phyloP scores from a whole-genome alignment of 2,797 vertebrate species.

The Thunnus albacares region DNA sequence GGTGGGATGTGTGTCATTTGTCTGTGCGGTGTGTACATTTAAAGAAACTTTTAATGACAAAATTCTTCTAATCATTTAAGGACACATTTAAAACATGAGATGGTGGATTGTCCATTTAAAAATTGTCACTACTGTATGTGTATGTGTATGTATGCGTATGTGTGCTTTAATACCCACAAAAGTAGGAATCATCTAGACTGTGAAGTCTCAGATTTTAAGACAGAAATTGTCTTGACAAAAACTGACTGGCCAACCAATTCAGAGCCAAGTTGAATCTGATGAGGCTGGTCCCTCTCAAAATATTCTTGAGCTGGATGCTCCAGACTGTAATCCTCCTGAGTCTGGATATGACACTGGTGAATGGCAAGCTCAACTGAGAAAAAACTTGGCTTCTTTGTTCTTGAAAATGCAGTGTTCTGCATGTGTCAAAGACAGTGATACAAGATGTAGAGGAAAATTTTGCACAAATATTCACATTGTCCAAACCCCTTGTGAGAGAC shows the following conservation, averaged over 20 bases:
- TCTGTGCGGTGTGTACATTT: too few relatives aligned
- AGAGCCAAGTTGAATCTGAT: slow-evolving; percentile 37
- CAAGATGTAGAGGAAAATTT: slow-evolving; percentile 32
- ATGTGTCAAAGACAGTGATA: slow-evolving; percentile 30
- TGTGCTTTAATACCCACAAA: slow-evolving; percentile 1
- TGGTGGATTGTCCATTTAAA: too few relatives aligned
- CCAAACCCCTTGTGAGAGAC: slow-evolving; percentile 35
- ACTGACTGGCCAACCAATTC: neutral
- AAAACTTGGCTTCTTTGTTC: too few relatives aligned
- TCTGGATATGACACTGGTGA: neutral
- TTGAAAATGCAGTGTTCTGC: slow-evolving; percentile 15
- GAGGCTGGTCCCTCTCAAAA: neutral
- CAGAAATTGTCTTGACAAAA: slow-evolving; percentile 7
- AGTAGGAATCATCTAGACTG: slow-evolving; percentile 2
- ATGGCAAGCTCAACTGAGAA: too few relatives aligned
- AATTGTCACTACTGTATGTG: too few relatives aligned
- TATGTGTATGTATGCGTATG: too few relatives aligned
- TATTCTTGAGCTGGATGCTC: slow-evolving; percentile 1
- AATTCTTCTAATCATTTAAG: too few relatives aligned
- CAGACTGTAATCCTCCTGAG: neutral
- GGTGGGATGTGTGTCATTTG: too few relatives aligned
- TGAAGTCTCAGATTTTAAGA: slow-evolving; percentile 11
- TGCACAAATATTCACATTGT: slow-evolving; percentile 32
- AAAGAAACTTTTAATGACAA: too few relatives aligned
- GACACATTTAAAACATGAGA: too few relatives aligned